Base-by-base conservation (phyloP, 2,113 vertebrate species). In the Regulus satrapa region DNA sequence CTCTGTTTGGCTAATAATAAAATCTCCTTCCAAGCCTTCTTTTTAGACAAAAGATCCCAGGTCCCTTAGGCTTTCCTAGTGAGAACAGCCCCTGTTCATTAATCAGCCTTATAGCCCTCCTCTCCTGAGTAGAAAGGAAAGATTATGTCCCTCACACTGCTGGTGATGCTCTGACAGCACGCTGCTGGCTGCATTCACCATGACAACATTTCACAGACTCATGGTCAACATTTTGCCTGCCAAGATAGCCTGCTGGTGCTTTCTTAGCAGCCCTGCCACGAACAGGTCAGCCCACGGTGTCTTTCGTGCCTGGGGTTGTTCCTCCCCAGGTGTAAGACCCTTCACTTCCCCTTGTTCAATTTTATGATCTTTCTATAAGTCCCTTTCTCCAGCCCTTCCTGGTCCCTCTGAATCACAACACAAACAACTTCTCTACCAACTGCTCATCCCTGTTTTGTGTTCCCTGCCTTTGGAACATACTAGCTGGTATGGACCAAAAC, bases 241-340 rank as follows among this genome's bases (percentile, higher is more conserved):
- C 18, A 62, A 31, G 20, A 46, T 0, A 3, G 6, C 8, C 8
- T 76, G 6, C 9, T 8, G 34, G 29, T 8, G 7, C 1, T 36
- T 71, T 68, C 48, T 73, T 38, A 51, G 23, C 49, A 87, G 25
- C 3, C 6, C 5, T 69, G 26, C 9, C 55, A 79, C 32, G 23
- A 66, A 52, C 0, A 3, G 4, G 4, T 55, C n/a, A 79, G 2
- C 2, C 6, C 2, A 1, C 13, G 29, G 9, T 1, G 1, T 46
- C 2, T 55, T 16, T 77, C 6, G 2, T 69, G 26, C 4, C 11
- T 21, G 21, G 5, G 1, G 0, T 6, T 54, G 8, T 31, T 81
- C 4, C 2, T 63, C 13, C 20, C 2, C 7, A 20, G 10, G 6
- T 38, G 8, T 13, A 73, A 54, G 15, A 10, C 8, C 77, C 61